phyloP scores from a whole-genome alignment of 1,140 invertebrate species.

The Drosophila tropicalis region DNA sequence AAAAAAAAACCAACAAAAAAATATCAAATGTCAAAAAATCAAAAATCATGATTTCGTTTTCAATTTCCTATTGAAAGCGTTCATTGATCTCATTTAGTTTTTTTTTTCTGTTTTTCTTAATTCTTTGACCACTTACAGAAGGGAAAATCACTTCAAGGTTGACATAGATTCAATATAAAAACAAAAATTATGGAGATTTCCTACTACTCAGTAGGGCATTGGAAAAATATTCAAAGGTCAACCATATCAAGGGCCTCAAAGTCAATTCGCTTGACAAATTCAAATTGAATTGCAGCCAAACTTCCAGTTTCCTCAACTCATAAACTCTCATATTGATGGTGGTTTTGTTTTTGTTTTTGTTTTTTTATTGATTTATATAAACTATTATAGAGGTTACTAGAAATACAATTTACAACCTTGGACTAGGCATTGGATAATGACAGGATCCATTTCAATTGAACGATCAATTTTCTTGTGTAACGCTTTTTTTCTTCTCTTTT shows the following conservation, averaged over 20 bases:
- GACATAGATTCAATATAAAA: slow-evolving; percentile 8
- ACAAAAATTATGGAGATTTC: slow-evolving; percentile 34
- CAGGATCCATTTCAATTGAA: slow-evolving; percentile 49
- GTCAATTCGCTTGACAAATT: too few relatives aligned
- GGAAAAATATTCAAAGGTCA: slow-evolving; percentile 29
- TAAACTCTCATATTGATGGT: not conserved
- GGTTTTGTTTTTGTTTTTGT: too few relatives aligned
- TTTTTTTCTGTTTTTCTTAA: not conserved
- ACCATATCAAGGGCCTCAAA: slow-evolving; percentile 11
- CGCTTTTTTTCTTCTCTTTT: slow-evolving; percentile 5
- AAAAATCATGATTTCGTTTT: slow-evolving; percentile 58
- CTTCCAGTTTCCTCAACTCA: slow-evolving; percentile 13
- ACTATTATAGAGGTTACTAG: slow-evolving; percentile 15
- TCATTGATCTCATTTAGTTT: slow-evolving; percentile 61
- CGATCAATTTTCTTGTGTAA: slow-evolving; percentile 48
- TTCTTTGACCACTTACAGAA: slow-evolving; percentile 20
- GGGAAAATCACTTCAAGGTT: slow-evolving; percentile 50
- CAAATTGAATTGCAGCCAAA: slow-evolving; percentile 4
- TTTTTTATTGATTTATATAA: slow-evolving; percentile 4
- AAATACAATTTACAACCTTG: slow-evolving; percentile 28
- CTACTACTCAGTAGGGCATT: slow-evolving; percentile 13
- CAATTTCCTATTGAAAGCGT: slow-evolving; percentile 74
- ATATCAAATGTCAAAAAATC: slow-evolving; percentile 12
- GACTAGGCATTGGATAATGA: slow-evolving; percentile 62
- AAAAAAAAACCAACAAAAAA: slow-evolving; percentile 37